phyloP scores from a whole-genome alignment of 2,888 invertebrate species.

The Lepidonotus clava region DNA sequence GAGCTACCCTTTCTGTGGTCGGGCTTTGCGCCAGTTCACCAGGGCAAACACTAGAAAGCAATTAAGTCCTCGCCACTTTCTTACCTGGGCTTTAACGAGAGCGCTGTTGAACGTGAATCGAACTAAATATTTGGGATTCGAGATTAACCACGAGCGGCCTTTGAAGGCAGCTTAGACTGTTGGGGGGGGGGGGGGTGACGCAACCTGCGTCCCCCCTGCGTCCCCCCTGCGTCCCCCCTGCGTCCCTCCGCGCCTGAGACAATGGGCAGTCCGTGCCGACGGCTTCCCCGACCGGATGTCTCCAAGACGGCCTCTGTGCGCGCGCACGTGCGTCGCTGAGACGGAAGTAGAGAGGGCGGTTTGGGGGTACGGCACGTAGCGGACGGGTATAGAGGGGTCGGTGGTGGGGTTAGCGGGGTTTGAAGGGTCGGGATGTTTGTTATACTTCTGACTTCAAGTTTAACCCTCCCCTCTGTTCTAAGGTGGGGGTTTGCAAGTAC shows the following conservation, averaged over 20 bases:
- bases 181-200: not conserved
- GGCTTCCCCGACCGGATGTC: not conserved
- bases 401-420: too few relatives aligned
- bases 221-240: too few relatives aligned
- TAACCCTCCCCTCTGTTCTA: too few relatives aligned
- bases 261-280: not conserved
- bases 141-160: not conserved
- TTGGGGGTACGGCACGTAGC: too few relatives aligned
- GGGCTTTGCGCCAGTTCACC: not conserved
- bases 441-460: too few relatives aligned
- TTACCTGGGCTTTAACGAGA: constrained; percentile 12
- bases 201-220: not conserved
- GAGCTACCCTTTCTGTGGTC: not conserved
- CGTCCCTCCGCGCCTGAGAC: too few relatives aligned
- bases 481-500: too few relatives aligned
- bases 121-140: constrained; percentile 45
- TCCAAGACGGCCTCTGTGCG: not conserved
- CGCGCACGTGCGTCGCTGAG: too few relatives aligned
- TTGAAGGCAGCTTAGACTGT: constrained; percentile 16
- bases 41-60: not conserved
- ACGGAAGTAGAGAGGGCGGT: not conserved
- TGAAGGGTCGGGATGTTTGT: too few relatives aligned
- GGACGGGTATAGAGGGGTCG: too few relatives aligned
- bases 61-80: not conserved
- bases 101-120: constrained; percentile 29